phyloP scores from a whole-genome alignment of 2,888 invertebrate genomes.

The Cephonodes hylas region DNA sequence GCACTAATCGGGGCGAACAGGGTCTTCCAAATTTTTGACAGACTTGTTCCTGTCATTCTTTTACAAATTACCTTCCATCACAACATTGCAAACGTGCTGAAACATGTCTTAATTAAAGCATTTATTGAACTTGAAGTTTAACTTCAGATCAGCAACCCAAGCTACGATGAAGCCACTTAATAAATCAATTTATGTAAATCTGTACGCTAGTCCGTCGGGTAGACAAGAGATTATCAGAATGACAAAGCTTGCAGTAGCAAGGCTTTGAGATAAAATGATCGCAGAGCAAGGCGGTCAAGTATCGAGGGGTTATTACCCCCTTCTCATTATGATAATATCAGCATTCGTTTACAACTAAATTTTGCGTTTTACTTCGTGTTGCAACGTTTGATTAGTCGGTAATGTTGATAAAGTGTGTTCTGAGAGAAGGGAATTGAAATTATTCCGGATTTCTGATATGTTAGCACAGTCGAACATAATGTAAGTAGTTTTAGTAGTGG shows the following conservation, averaged over 20 bases:
- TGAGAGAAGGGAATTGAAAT: neutral
- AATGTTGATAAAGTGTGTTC: neutral
- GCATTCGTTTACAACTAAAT: conserved; percentile 6
- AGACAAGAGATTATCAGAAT: neutral
- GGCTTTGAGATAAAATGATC: neutral
- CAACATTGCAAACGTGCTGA: too few species aligned
- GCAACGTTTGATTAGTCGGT: neutral
- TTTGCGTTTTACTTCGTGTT: conserved; percentile 2
- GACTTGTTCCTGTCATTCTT: too few species aligned
- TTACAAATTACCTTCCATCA: too few species aligned
- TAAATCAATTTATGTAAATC: neutral
- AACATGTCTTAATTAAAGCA: too few species aligned
- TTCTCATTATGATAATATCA: conserved; percentile 2
- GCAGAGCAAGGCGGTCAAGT: neutral
- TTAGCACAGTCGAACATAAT: neutral
- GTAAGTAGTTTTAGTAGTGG: too few species aligned
- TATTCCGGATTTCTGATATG: neutral
- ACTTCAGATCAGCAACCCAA: too few species aligned
- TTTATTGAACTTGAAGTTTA: too few species aligned
- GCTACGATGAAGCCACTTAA: neutral
- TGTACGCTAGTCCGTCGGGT: neutral
- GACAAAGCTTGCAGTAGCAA: neutral
- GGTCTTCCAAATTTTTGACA: too few species aligned
- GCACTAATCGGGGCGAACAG: too few species aligned
- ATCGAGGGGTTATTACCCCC: neutral